Conservation (phyloP, 1,140 invertebrate genomes). For the Acromyrmex echinatior region DNA sequence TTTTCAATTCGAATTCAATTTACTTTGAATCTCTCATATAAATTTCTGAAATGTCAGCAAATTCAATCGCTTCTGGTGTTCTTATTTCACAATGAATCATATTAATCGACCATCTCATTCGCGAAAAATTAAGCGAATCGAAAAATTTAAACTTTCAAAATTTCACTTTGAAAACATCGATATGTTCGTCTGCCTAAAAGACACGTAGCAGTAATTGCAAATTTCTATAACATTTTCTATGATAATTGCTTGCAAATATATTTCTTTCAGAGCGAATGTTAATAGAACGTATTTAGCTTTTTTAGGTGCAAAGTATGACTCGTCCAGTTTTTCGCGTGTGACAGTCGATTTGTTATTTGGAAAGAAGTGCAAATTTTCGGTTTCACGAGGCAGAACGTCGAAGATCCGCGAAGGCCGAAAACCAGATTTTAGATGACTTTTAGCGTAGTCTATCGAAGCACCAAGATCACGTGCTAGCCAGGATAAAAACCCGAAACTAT, state of each 20-base stretch:
- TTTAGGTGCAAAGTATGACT: not conserved
- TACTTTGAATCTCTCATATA: constrained; percentile 4
- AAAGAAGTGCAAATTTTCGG: constrained; percentile 30
- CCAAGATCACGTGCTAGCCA: constrained; percentile 81
- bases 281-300: constrained; percentile 2
- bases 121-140: constrained; percentile 11
- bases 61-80: not conserved
- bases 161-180: not conserved
- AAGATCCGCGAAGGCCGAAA: constrained; percentile 40
- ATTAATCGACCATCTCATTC: constrained; percentile 3
- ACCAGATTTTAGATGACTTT: constrained; percentile 74
- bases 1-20: not conserved
- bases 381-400: constrained; percentile 36
- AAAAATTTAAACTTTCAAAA: not conserved
- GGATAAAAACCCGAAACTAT: constrained; percentile 80
- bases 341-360: constrained; percentile 4
- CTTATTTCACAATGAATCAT: constrained; percentile 17
- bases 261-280: not conserved
- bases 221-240: not conserved
- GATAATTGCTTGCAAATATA: not conserved
- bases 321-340: not conserved
- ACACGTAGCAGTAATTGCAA: not conserved
- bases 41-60: not conserved
- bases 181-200: not conserved
- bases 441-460: constrained; percentile 86